phyloP scores from a whole-genome alignment of 1,140 invertebrate species.

The Onthophagus taurus region DNA sequence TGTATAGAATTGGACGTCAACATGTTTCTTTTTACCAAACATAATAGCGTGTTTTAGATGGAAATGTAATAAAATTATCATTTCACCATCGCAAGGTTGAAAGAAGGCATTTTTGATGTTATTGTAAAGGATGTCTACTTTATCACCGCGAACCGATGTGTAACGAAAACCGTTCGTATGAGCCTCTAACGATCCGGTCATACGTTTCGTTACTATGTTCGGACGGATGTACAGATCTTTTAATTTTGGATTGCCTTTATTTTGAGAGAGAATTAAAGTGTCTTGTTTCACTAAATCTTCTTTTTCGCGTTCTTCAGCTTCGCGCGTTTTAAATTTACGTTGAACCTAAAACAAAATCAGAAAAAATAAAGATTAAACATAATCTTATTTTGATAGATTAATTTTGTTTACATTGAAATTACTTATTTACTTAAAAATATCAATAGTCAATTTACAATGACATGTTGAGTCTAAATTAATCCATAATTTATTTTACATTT shows the following conservation, averaged over 20 bases:
- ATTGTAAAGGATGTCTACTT: conserved; percentile 99
- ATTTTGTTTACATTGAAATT: too few relatives aligned
- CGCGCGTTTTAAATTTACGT: conserved; percentile 96
- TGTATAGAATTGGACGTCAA: conserved; percentile 99
- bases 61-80: conserved; percentile 99
- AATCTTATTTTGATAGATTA: too few relatives aligned
- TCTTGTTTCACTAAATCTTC: conserved; percentile 99
- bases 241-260: conserved; percentile 96
- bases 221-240: conserved; percentile 98
- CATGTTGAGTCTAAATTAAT: too few relatives aligned
- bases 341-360: too few relatives aligned
- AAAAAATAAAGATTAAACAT: too few relatives aligned
- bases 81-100: conserved; percentile 98
- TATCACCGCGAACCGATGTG: conserved; percentile 95
- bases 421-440: too few relatives aligned
- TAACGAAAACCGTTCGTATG: conserved; percentile 97
- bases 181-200: conserved; percentile 90
- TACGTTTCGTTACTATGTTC: conserved; percentile 96
- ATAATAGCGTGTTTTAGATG: conserved; percentile 97
- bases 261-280: conserved; percentile 87
- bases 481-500: too few relatives aligned
- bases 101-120: conserved; percentile 99
- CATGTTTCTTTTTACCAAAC: conserved; percentile 99
- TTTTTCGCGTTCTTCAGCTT: conserved; percentile 97
- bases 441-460: too few relatives aligned